Evolutionary conservation across 2,797 vertebrate genomes (phyloP).

Genomic region (Botia almorhae): DNA sequence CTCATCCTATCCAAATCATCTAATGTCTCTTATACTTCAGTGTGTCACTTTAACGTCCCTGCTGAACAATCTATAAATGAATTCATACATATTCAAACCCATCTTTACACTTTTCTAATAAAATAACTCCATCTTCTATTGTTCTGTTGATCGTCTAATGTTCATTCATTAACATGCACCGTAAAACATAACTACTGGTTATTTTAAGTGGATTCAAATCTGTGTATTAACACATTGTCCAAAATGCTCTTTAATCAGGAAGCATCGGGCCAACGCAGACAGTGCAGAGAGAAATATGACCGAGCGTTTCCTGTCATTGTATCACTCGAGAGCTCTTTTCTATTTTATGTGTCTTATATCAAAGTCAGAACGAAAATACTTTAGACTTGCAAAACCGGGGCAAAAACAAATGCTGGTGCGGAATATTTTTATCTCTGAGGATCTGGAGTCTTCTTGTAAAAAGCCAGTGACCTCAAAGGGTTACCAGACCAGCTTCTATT

Average conservation of each 20-base stretch:
- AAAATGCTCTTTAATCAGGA: conserved; percentile 56
- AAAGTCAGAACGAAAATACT: conserved; percentile 27
- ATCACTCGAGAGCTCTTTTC: conserved; percentile 25
- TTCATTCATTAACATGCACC: not conserved
- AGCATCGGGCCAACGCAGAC: conserved; percentile 49
- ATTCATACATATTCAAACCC: too few relatives aligned
- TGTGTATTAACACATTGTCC: conserved; percentile 17
- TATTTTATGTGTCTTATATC: conserved; percentile 5
- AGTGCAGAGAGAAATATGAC: conserved; percentile 45
- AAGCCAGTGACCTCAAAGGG: not conserved
- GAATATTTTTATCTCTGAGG: conserved; percentile 25
- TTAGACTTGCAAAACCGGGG: not conserved
- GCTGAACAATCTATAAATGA: not conserved
- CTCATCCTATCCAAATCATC: too few relatives aligned
- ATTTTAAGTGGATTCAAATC: not conserved
- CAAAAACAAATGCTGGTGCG: not conserved
- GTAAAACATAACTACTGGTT: not conserved
- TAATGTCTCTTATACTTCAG: too few relatives aligned
- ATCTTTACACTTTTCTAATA: not conserved
- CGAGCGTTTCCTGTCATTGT: conserved; percentile 61
- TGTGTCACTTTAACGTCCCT: too few relatives aligned
- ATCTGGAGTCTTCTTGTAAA: not conserved
- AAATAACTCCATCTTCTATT: not conserved
- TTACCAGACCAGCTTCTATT: not conserved
- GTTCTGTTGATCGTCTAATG: not conserved